Evolutionary conservation across 2,888 invertebrate species (phyloP).

Genomic region (Phasia obesa): DNA sequence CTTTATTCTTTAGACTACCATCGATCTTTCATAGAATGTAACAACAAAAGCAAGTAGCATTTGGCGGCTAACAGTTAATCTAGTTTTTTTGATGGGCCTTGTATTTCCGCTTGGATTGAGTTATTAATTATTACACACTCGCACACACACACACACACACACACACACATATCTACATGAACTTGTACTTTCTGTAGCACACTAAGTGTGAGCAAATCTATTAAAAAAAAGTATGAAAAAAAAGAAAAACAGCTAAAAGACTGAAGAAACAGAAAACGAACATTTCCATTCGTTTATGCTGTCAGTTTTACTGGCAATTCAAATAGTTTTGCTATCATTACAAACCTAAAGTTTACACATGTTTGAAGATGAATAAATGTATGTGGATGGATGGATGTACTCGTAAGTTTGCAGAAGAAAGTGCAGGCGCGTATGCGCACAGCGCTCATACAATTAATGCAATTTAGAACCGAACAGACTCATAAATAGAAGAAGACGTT

Average conservation of each 20-base stretch:
- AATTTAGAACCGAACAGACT: neutral
- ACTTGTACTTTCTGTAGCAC: neutral
- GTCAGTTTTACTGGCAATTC: conserved; percentile 70
- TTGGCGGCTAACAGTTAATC: conserved; percentile 52
- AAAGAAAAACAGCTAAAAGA: neutral
- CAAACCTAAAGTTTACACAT: conserved; percentile 46
- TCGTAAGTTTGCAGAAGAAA: conserved; percentile 24
- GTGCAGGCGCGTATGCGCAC: conserved; percentile 42
- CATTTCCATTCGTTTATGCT: conserved; percentile 66
- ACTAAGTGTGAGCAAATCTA: conserved; percentile 48
- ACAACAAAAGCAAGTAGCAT: conserved; percentile 40
- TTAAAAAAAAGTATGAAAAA: conserved; percentile 13
- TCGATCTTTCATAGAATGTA: conserved; percentile 24
- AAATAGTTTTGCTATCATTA: conserved; percentile 61
- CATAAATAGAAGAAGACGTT: conserved; percentile 14
- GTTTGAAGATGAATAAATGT: neutral
- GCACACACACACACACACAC: conserved; percentile 28
- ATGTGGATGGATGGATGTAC: neutral
- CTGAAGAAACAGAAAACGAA: conserved; percentile 5
- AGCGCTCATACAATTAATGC: neutral
- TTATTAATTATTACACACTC: conserved; percentile 77
- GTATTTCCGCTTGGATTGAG: conserved; percentile 79
- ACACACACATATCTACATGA: conserved; percentile 19
- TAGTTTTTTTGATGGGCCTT: conserved; percentile 52
- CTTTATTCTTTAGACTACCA: conserved; percentile 15